Base-by-base conservation (phyloP, 2,113 vertebrate species). In the Shinisaurus crocodilurus region DNA sequence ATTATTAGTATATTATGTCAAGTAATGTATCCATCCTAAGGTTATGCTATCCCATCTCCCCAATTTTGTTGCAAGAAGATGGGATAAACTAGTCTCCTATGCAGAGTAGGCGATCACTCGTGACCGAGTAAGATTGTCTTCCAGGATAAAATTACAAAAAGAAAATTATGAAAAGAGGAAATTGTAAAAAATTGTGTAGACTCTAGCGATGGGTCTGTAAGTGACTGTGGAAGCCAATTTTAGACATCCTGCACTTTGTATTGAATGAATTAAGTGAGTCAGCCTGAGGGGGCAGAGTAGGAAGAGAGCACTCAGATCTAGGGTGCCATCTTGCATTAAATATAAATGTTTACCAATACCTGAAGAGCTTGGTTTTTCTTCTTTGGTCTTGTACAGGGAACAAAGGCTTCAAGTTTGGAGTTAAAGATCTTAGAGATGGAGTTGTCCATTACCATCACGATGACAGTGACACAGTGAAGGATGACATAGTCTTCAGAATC, bases 401-500 rank as follows among this genome's bases (percentile, higher is more conserved):
- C 87, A 98, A 98, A 96, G 98, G 95, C 54, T 98, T 98, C 88
- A 95, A 98, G 95, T 98, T 98, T 48, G 77, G 94, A 25, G 96
- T 98, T 86, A 95, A 94, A 91, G 97, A 96, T 95, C 96, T 96
- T 84, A 95, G 88, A 67, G 95, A 97, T 74, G 95, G 96, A 54
- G 90, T 91, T 86, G 96, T 96, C 60, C 88, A 89, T 88, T 98
- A 97, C 93, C 97, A 98, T 45, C 97, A 98, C 13, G 95, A 97
- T 0, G 97, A 97, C 88, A 98, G 94, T 40, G 97, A 98, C 95
- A 96, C 96, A 96, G 97, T 96, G 72, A 95, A 96, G 0, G 95
- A 96, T 85, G 94, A 96, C 92, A 87, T 97, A 69, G 94, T 97
- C 70, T 97, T 98, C 89, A 96, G 96, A 93, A 96, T 98, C 96